Evolutionary conservation across 2,797 vertebrate genomes (phyloP), one percentile per base, ranked within the genome.

Genomic region (Pyrocephalus nanus): DNA sequence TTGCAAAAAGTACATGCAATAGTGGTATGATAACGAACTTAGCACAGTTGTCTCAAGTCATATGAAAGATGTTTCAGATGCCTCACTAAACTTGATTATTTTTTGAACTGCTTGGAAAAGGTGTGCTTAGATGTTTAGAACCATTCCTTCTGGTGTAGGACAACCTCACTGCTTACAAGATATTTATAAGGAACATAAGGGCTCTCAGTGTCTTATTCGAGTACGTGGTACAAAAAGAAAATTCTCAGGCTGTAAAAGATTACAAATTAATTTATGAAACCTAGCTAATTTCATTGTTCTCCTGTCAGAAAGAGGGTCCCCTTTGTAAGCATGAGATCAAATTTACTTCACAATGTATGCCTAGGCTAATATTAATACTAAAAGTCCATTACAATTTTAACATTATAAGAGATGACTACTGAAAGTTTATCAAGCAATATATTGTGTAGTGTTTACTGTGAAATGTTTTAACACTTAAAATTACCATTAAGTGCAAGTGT

Each of bases 401-500:
- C 30, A 62, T 77, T 90, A 34, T 71, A 71, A 58, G 23, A 90
- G 66, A 65, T 79, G 34, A 80, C 51, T 92, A 72, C 29, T 72
- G 82, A 48, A 89, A 76, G 29, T 89, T 90, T 91, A 87, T 64
- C 64, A 79, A 84, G 82, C 60, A 79, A 65, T 86, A 71, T 64
- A 93, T 27, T 78, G 43, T 50, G 36, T 80, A 91, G 53, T 57
- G 23, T 71, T 94, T 88, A 72, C 43, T 38, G 16, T 38, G 42
- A 80, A 88, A 29, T 80, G 92, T 75, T 89, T 85, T 79, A 83
- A 81, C 40, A 75, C 26, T 57, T 92, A 57, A 84, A 77, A 81
- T 62, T 69, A 80, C 22, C 23, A 47, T 76, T 21, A 92, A 51
- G 30, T 80, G 75, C 34, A 88, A 89, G 48, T 80, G 32, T 88